Percentiles rank a stretch among this genome's conserved stretches.
These are phyloP conservation scores for Sinohyriopsis cumingii DNA, from an alignment of 2,888 invertebrate species.

Conservation along the genomic window DNA sequence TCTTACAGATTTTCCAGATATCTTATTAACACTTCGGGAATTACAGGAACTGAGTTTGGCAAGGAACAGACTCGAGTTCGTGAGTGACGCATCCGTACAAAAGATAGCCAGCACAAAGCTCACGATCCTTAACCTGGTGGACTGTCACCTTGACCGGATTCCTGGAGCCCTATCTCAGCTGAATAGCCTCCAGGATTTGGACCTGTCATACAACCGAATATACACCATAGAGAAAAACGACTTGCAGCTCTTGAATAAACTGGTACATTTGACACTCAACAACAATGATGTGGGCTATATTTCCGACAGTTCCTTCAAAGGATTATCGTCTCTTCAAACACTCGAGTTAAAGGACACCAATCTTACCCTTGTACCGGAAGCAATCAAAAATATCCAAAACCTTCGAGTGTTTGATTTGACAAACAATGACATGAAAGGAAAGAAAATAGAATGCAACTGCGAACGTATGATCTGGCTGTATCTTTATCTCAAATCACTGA, in stretches of 20 bases:
- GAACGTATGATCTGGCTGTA: constrained; percentile 34
- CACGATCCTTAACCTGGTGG: constrained; percentile 28
- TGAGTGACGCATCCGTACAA: constrained; percentile 36
- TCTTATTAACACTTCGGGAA: constrained; percentile 26
- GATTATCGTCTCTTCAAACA: constrained; percentile 13
- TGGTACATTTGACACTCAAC: constrained; percentile 24
- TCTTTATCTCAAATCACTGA: constrained; percentile 17
- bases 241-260: constrained; percentile 18
- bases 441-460: constrained; percentile 30
- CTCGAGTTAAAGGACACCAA: constrained; percentile 23
- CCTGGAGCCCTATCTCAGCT: constrained; percentile 38
- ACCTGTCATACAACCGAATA: constrained; percentile 39
- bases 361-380: constrained; percentile 32
- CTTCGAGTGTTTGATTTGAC: constrained; percentile 16
- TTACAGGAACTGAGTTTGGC: constrained; percentile 34
- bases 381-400: constrained; percentile 24
- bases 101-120: constrained; percentile 26
- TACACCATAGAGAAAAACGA: constrained; percentile 43
- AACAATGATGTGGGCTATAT: constrained; percentile 36
- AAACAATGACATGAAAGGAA: neutral
- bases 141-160: constrained; percentile 39
- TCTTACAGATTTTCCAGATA: constrained; percentile 36
- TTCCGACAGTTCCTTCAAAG: constrained; percentile 35
- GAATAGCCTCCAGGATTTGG: constrained; percentile 20
- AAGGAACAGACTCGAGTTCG: constrained; percentile 33